A percentile compares a stretch with the other conserved stretches of the same genome.
phyloP scores from a whole-genome alignment of 2,888 invertebrate genomes.

The Drosophila ustulata region DNA sequence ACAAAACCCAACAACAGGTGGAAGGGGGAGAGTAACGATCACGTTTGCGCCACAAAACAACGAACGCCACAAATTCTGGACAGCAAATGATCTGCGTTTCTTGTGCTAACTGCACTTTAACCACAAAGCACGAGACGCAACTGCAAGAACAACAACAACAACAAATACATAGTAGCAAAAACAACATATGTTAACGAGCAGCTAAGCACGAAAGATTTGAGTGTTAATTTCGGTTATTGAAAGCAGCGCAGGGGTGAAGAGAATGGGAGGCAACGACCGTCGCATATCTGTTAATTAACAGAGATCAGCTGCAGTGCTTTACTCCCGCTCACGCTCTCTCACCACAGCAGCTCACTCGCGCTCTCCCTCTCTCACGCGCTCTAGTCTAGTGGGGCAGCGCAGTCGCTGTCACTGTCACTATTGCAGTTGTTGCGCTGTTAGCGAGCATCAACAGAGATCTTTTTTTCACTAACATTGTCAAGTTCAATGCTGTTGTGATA shows the following conservation, averaged over 20 bases:
- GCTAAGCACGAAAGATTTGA: slow-evolving; percentile 17
- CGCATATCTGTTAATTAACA: slow-evolving; percentile 23
- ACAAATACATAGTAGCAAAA: neutral
- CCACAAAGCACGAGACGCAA: neutral
- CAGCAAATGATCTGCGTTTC: slow-evolving; percentile 54
- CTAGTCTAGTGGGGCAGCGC: slow-evolving; percentile 27
- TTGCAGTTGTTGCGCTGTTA: slow-evolving; percentile 1
- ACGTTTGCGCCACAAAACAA: slow-evolving; percentile 42
- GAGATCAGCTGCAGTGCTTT: slow-evolving; percentile 2
- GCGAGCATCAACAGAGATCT: slow-evolving; percentile 1
- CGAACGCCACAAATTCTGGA: slow-evolving; percentile 46
- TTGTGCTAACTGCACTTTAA: slow-evolving; percentile 58
- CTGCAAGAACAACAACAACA: slow-evolving; percentile 18
- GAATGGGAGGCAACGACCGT: slow-evolving; percentile 1
- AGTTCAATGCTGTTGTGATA: slow-evolving; percentile 47
- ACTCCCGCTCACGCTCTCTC: slow-evolving; percentile 6
- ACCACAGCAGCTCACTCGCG: neutral
- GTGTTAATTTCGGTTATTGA: slow-evolving; percentile 15
- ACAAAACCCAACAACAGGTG: neutral
- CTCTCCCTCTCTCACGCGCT: neutral
- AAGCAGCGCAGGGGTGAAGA: neutral
- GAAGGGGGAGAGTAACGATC: slow-evolving; percentile 8
- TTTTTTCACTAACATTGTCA: slow-evolving; percentile 19
- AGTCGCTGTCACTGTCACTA: neutral
- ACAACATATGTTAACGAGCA: slow-evolving; percentile 8